Conservation (phyloP, 2,888 invertebrate species). For the Andrena haemorrhoa region DNA sequence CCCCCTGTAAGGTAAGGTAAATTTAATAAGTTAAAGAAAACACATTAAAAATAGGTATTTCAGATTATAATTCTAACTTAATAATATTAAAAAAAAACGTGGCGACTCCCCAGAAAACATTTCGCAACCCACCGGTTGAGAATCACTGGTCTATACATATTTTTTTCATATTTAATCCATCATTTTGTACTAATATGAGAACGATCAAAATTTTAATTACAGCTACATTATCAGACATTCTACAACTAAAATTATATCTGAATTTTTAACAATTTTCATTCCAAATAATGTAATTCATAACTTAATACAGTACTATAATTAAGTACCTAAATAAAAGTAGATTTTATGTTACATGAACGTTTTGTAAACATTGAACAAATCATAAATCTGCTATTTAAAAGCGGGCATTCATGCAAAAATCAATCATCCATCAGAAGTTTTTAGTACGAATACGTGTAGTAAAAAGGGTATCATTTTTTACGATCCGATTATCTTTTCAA, state of each 20-base stretch:
- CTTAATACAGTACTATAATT: constrained; percentile 70
- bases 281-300: constrained; percentile 75
- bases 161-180: constrained; percentile 56
- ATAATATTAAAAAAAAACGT: no score
- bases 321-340: constrained; percentile 65
- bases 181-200: constrained; percentile 74
- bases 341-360: constrained; percentile 63
- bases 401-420: no score
- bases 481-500: no score
- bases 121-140: no score
- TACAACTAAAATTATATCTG: constrained; percentile 40
- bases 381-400: constrained; percentile 46
- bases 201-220: constrained; percentile 58
- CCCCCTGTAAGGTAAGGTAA: no score
- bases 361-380: constrained; percentile 58
- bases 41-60: no score
- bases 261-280: constrained; percentile 58
- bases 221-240: constrained; percentile 43
- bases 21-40: no score
- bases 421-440: no score
- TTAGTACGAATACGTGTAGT: no score
- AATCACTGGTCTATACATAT: constrained; percentile 19
- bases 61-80: no score
- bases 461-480: no score
- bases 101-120: no score